Evolutionary conservation across 2,888 invertebrate genomes (phyloP).

Genomic region (Oxytorus armatus): DNA sequence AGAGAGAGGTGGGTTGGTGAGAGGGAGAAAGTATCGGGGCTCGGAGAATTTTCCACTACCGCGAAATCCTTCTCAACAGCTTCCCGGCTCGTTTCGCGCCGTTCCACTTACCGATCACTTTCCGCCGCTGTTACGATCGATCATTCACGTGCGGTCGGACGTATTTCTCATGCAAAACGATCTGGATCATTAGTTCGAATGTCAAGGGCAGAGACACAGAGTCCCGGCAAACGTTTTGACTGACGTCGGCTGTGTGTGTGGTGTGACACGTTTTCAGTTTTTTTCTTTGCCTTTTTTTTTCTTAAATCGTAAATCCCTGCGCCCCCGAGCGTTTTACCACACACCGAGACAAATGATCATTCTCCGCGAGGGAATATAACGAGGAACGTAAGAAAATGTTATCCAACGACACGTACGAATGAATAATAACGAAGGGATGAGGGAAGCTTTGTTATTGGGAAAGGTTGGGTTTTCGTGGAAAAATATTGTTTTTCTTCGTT

Average conservation of each 20-base stretch:
- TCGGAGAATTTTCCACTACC: slow-evolving; percentile 53
- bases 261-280: no score
- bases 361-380: slow-evolving; percentile 1
- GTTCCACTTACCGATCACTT: slow-evolving; percentile 50
- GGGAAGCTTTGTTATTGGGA: no score
- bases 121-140: slow-evolving; percentile 59
- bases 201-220: slow-evolving; percentile 75
- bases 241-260: no score
- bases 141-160: slow-evolving; percentile 64
- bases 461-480: no score
- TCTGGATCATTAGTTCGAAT: slow-evolving; percentile 75
- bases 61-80: slow-evolving; percentile 59
- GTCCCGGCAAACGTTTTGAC: no score
- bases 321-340: no score
- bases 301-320: slow-evolving; percentile 6
- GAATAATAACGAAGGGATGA: slow-evolving; percentile 11
- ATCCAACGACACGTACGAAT: slow-evolving; percentile 8
- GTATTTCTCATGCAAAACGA: slow-evolving; percentile 71
- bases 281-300: slow-evolving; percentile 38
- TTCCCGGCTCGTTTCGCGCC: slow-evolving; percentile 19
- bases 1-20: no score
- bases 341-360: slow-evolving; percentile 53
- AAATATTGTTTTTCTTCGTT: no score
- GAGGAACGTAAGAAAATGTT: slow-evolving; percentile 7
- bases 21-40: slow-evolving; percentile 20